Conservation (phyloP, 2,888 invertebrate species). For the Ornithoptera priamus region DNA sequence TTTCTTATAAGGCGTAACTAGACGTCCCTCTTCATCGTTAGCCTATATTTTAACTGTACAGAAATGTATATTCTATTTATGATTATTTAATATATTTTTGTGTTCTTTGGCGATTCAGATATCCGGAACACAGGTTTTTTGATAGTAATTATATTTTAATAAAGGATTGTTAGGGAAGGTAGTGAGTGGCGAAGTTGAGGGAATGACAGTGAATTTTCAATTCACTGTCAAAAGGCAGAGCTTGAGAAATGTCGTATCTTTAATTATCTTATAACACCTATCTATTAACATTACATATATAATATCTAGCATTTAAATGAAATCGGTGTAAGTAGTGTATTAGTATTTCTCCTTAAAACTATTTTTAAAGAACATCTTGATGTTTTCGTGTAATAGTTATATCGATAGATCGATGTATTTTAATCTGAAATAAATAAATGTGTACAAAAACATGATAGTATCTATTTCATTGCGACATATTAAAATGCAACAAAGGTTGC, state of each 20-base stretch:
- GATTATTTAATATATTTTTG: background rate
- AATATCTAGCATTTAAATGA: background rate
- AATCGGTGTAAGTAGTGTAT: background rate
- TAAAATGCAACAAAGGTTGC: background rate
- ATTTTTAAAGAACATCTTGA: background rate
- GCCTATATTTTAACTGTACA: background rate
- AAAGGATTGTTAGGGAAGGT: background rate
- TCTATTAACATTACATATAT: background rate
- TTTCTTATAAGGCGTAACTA: background rate
- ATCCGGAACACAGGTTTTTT: background rate
- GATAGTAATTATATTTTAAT: background rate
- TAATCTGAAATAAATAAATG: constrained; percentile 18
- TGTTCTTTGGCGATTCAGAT: background rate
- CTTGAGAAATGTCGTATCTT: background rate
- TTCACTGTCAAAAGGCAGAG: background rate
- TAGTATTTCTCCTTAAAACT: background rate
- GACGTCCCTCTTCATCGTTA: background rate
- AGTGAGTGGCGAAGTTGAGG: background rate
- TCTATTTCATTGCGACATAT: background rate
- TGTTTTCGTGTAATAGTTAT: background rate
- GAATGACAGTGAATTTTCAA: background rate
- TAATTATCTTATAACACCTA: background rate
- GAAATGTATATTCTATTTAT: background rate
- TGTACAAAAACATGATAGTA: background rate
- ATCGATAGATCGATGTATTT: constrained; percentile 12